A percentile compares a stretch with the other conserved stretches of the same genome.
phyloP scores from a whole-genome alignment of 2,797 vertebrate species.

The Glyptemys insculpta region DNA sequence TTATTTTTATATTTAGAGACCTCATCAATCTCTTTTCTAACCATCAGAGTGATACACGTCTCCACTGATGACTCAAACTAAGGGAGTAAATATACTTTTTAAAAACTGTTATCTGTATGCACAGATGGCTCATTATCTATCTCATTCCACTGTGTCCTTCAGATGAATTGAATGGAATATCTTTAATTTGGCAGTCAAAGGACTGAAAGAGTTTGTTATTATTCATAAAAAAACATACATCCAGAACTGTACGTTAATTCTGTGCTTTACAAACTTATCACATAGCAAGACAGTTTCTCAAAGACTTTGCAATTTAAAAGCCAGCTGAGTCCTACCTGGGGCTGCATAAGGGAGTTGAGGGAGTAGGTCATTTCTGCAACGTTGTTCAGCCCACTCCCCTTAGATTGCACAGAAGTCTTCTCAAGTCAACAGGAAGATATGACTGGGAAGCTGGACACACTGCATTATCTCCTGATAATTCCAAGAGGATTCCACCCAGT shows the following conservation, averaged over 20 bases:
- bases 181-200: neutral
- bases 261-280: neutral
- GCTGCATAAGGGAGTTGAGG: fast-evolving
- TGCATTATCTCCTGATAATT: neutral
- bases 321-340: fast-evolving
- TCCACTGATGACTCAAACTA: neutral
- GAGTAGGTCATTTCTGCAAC: fast-evolving
- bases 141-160: neutral
- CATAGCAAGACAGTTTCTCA: fast-evolving
- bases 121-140: neutral
- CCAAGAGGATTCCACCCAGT: neutral
- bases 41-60: fast-evolving
- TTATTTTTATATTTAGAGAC: neutral
- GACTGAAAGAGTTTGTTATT: neutral
- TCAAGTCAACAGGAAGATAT: neutral
- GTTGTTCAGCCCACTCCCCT: fast-evolving
- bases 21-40: neutral
- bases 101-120: neutral
- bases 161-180: conserved; percentile 43
- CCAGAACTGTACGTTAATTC: fast-evolving
- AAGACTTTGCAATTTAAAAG: fast-evolving
- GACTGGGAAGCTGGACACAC: neutral
- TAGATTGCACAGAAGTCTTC: neutral
- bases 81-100: neutral
- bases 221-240: neutral